Conservation (phyloP, 2,888 invertebrate genomes). For the Drosophila peninsularis region DNA sequence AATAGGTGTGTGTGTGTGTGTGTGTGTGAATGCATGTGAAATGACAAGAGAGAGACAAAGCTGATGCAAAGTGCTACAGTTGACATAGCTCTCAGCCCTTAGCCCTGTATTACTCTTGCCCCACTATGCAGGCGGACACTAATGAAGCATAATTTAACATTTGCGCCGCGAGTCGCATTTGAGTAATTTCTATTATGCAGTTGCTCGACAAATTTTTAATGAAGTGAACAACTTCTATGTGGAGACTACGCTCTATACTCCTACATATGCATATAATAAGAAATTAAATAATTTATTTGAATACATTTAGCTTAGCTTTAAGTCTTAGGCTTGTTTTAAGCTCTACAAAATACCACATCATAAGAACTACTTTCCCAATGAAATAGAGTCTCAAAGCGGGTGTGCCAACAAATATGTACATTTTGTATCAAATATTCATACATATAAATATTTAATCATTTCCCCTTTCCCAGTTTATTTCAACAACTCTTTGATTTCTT, state of each 20-base stretch:
- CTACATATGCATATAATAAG: not conserved
- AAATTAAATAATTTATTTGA: slow-evolving; percentile 10
- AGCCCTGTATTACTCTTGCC: slow-evolving; percentile 4
- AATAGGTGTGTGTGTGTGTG: slow-evolving; percentile 26
- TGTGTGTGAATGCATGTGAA: slow-evolving; percentile 55
- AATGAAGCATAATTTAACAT: slow-evolving; percentile 78
- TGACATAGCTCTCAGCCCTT: slow-evolving; percentile 42
- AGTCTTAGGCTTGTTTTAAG: slow-evolving; percentile 29
- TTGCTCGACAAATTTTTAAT: slow-evolving; percentile 61
- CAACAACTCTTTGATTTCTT: slow-evolving; percentile 21
- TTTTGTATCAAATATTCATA: slow-evolving; percentile 60
- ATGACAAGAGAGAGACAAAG: slow-evolving; percentile 63
- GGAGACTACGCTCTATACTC: not conserved
- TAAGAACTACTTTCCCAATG: slow-evolving; percentile 13
- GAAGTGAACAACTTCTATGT: slow-evolving; percentile 40
- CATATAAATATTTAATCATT: slow-evolving; percentile 10
- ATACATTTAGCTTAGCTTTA: slow-evolving; percentile 22
- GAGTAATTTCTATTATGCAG: slow-evolving; percentile 61
- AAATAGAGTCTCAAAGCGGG: slow-evolving; percentile 66
- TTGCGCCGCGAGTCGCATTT: slow-evolving; percentile 53
- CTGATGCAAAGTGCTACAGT: slow-evolving; percentile 36
- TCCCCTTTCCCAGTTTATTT: slow-evolving; percentile 9
- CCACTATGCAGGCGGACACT: slow-evolving; percentile 53
- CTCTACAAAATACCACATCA: slow-evolving; percentile 67
- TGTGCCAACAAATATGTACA: slow-evolving; percentile 81